Base-by-base conservation (phyloP, 2,888 invertebrate species). In the Ormyrus rosae region DNA sequence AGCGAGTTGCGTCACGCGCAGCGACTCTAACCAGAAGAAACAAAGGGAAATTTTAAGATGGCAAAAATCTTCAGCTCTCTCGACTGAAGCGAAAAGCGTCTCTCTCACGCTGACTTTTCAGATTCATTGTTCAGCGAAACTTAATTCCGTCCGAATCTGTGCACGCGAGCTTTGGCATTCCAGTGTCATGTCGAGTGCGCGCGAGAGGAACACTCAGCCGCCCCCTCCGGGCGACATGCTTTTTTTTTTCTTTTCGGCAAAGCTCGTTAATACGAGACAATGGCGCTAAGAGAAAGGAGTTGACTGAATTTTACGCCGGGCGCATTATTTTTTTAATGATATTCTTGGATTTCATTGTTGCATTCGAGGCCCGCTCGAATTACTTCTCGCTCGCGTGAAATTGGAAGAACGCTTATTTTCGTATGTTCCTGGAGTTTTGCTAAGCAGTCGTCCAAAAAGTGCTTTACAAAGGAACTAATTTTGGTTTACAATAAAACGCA, bases 191-290 rank as follows among this genome's bases (percentile, higher is more conserved):
- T 68, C 53, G 46, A 68, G 55, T 34, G 4, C 19, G 2, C 8
- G 46, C 53, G 67, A 48, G 67, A 48, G 50, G 58, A 8, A n/a
- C 48, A 67, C 58, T 56, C 64, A 13, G n/a, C 9, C n/a, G 45
- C n/a, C 58, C 75, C 61, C 56, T 50, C 8, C 45, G 48, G 56
- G 8, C 61, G 48, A 50, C 48, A 34, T 13, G 69, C n/a, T n/a
- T n/a, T 64, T 70, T 46, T 34, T 34, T 46, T 61, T 70, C 55
- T 77, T 70, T 77, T 64, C 71, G 78, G 71, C 78, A 71, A 58
- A 65, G 78, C 71, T 78, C 71, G 60, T 71, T 65, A 71, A 77
- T 65, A 11, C 9, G 10, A 65, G 71, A 78, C 78, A 78, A 78
- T 78, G 19, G 58, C 51, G n/a, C 48, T 5, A 63, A 7, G 45